A percentile compares a stretch with the other conserved stretches of the same genome.
Evolutionary conservation across 2,888 invertebrate species (phyloP).

Genomic region (Dysmachus trigonus): DNA sequence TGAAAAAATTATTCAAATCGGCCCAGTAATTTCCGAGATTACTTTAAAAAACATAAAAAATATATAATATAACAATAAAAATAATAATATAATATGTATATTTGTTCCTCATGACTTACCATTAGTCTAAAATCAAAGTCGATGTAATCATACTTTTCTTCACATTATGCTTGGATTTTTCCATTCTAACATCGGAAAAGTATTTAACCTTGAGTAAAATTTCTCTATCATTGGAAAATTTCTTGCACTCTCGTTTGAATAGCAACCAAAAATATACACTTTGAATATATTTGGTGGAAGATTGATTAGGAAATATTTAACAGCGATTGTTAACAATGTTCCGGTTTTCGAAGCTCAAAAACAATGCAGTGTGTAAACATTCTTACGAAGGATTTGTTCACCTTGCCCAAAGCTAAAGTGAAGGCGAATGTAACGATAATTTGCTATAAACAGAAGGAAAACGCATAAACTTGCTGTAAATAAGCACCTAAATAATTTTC

Average conservation of each 20-base stretch:
- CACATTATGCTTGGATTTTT: background rate
- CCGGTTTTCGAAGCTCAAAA: background rate
- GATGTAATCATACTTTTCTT: background rate
- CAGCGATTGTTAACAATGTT: background rate
- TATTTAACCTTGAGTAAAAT: background rate
- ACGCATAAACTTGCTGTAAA: background rate
- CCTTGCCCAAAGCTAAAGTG: background rate
- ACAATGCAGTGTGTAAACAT: background rate
- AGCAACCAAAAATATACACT: background rate
- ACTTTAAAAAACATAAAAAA: too few species aligned
- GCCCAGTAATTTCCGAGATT: too few species aligned
- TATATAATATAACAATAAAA: too few species aligned
- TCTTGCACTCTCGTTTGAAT: background rate
- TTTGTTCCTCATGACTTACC: too few species aligned
- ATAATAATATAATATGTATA: too few species aligned
- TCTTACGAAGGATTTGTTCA: background rate
- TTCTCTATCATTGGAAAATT: background rate
- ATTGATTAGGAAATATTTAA: background rate
- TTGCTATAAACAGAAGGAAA: background rate
- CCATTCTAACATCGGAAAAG: background rate
- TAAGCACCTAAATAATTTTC: background rate
- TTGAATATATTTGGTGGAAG: background rate
- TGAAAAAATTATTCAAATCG: too few species aligned
- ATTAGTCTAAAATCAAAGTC: too few species aligned
- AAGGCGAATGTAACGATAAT: background rate